Percentiles rank a stretch among this genome's conserved stretches.
phyloP scores from a whole-genome alignment of 2,113 vertebrate genomes.

The Lepisosteus oculatus region DNA sequence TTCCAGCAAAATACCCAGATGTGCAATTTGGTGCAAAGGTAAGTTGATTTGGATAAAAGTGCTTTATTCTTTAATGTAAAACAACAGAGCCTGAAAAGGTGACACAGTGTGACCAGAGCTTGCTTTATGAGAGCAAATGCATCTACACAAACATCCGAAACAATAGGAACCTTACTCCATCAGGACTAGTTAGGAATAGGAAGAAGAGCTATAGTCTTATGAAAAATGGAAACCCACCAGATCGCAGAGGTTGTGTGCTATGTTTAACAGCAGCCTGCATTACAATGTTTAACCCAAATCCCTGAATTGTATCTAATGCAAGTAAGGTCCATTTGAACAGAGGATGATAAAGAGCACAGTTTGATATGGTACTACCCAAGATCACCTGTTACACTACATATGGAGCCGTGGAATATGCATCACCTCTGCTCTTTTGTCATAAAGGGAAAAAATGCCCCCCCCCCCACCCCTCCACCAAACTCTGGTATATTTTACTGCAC shows the following conservation, averaged over 20 bases:
- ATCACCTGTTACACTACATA: background rate
- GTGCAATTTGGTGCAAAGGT: too few relatives aligned
- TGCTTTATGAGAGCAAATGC: background rate
- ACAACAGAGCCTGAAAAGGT: too few relatives aligned
- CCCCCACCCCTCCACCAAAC: slow-evolving; percentile 14
- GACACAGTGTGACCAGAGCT: too few relatives aligned
- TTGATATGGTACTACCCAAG: slow-evolving; percentile 11
- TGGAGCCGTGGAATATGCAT: background rate
- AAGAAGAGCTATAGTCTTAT: too few relatives aligned
- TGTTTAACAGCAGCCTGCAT: background rate
- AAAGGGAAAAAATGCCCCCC: too few relatives aligned
- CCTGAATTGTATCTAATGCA: slow-evolving; percentile 37
- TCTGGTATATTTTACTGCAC: background rate
- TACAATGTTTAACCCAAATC: slow-evolving; percentile 22
- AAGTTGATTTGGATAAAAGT: too few relatives aligned
- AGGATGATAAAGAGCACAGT: slow-evolving; percentile 10
- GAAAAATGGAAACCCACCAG: too few relatives aligned
- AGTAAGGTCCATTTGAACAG: slow-evolving; percentile 29
- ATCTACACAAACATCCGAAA: background rate
- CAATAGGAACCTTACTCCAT: background rate
- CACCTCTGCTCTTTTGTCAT: background rate
- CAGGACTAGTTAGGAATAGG: background rate
- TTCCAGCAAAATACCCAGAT: too few relatives aligned
- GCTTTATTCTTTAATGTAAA: too few relatives aligned
- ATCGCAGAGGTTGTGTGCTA: too few relatives aligned